Evolutionary conservation across 2,113 vertebrate genomes (phyloP).

Genomic region (Pedetes capensis): DNA sequence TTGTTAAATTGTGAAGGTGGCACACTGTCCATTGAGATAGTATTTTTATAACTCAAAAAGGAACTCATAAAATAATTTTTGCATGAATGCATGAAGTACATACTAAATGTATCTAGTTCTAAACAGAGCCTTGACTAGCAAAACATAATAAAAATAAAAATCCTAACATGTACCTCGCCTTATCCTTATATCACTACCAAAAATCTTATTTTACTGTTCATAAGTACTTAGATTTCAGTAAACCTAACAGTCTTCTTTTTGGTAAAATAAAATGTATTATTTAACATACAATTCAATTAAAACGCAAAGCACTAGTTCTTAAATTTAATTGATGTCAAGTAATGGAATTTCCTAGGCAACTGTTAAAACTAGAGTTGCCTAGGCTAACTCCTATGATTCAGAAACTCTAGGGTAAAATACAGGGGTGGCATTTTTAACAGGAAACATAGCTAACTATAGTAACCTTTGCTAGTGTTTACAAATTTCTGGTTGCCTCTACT

Average conservation of each 20-base stretch:
- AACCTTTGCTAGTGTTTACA: neutral
- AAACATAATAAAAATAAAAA: neutral
- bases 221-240: neutral
- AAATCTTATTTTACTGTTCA: neutral
- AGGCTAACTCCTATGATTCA: neutral
- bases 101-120: neutral
- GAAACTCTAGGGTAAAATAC: neutral
- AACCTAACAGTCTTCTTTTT: neutral
- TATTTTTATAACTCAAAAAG: neutral
- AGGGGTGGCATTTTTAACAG: neutral
- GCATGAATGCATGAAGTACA: neutral
- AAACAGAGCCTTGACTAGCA: neutral
- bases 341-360: neutral
- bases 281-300: neutral
- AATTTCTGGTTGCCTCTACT: neutral
- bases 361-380: neutral
- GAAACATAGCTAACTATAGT: neutral
- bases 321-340: neutral
- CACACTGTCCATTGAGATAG: neutral
- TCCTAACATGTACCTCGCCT: neutral
- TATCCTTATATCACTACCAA: neutral
- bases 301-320: neutral
- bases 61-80: neutral
- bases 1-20: neutral
- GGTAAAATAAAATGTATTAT: neutral